A percentile compares a stretch with the other conserved stretches of the same genome.
Conservation (phyloP, 2,797 vertebrate genomes). For the Novumbra hubbsi region DNA sequence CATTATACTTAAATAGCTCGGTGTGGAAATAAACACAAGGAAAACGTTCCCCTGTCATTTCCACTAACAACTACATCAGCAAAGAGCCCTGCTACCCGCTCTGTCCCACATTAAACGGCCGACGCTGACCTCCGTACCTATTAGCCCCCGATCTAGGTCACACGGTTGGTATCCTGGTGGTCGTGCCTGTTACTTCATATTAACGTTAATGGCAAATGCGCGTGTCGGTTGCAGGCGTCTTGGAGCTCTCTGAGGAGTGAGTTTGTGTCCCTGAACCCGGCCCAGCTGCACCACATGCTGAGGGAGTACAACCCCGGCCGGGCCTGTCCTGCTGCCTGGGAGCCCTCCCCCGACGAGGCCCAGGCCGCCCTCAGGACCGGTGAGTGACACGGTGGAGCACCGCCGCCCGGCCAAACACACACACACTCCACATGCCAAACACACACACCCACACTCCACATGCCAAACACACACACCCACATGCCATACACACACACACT, state of each 20-base stretch:
- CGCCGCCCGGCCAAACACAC: background rate
- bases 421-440: background rate
- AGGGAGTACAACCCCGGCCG: constrained; percentile 67
- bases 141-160: background rate
- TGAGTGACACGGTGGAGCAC: constrained; percentile 38
- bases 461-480: background rate
- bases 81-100: background rate
- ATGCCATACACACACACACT: background rate
- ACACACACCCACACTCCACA: too few relatives aligned
- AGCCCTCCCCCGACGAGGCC: constrained; percentile 53
- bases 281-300: constrained; percentile 80
- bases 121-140: background rate
- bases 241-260: constrained; percentile 72
- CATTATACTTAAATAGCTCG: constrained; percentile 40
- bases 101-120: background rate
- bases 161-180: constrained; percentile 1
- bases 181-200: background rate
- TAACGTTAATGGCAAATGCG: constrained; percentile 6
- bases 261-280: constrained; percentile 69
- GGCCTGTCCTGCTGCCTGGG: constrained; percentile 63
- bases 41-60: constrained; percentile 27
- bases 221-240: constrained; percentile 56
- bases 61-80: background rate
- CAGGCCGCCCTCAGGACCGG: constrained; percentile 64
- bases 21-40: constrained; percentile 23